Percentiles rank a stretch among this genome's conserved stretches.
Conservation (phyloP, 2,113 vertebrate genomes). For the Macroglossus sobrinus region DNA sequence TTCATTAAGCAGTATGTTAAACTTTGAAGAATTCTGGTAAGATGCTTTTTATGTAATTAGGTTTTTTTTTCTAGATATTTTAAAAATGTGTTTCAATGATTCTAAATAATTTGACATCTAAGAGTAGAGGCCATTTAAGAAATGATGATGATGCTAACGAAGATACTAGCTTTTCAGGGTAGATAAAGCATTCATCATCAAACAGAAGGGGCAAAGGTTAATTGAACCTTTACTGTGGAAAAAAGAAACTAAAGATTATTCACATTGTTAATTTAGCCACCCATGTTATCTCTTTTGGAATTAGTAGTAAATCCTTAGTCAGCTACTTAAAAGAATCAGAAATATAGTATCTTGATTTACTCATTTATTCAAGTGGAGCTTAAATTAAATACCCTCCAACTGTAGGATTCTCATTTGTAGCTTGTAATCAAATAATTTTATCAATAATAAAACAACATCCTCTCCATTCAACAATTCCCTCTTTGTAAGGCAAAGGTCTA, state of each 20-base stretch:
- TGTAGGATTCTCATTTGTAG: background rate
- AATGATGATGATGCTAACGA: background rate
- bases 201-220: slow-evolving; percentile 9
- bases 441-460: background rate
- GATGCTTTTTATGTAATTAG: background rate
- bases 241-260: slow-evolving; percentile 12
- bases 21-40: background rate
- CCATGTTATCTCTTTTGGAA: background rate
- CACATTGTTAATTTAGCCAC: slow-evolving; percentile 9
- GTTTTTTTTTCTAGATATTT: background rate
- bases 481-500: background rate
- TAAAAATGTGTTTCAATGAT: background rate
- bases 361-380: background rate
- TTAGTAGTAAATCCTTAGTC: background rate
- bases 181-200: background rate
- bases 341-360: background rate
- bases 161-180: background rate
- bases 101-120: background rate
- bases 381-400: background rate
- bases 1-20: background rate
- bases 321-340: background rate
- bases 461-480: background rate
- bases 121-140: background rate
- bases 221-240: slow-evolving; percentile 35
- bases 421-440: background rate